Base-by-base conservation (phyloP, 1,140 invertebrate genomes). In the Magallana gigas region DNA sequence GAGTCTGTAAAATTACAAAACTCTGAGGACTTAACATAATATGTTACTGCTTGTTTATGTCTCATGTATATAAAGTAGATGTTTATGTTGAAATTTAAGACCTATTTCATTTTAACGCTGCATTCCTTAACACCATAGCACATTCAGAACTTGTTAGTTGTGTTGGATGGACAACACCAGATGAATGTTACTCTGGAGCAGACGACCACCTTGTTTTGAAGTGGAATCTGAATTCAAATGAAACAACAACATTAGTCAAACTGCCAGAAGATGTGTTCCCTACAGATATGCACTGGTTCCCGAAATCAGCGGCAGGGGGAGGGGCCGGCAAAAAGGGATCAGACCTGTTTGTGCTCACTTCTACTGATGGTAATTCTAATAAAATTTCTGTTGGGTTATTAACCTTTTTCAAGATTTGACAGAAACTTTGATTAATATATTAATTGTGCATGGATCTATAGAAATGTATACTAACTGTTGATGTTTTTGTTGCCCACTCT, bases 131-230 rank as follows among this genome's bases (percentile, higher is more conserved):
- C 91, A 64, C 14, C 36, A 87, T 48, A 56, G 12, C 87, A 94
- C 97, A 98, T 94, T 96, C 95, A 64, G 97, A 97, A 92, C 95
- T 97, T 18, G 96, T 98, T 7, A 97, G 97, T 87, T 98, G 98
- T 95, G 97, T 98, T 12, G 97, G 97, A 88, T 99, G 98, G 98
- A 98, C 96, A 93, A 97, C 96, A 90, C 96, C 97, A 58, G 98
- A 99, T 94, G 98, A 99, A 95, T 96, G 98, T 80, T 98, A 97
- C 95, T 98, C 98, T 59, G 97, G 96, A 91, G 97, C 98, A 36
- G 98, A 99, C 95, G 98, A 99, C 94, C 98, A 98, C 93, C 95
- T 97, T 91, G 95, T 99, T 36, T 95, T 98, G 23, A 97, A 97
- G 92, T 99, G 98, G 98, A 98, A 97, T 94, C 95, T 97, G 0